Base-by-base conservation (phyloP, 2,888 invertebrate genomes). In the Falcaria lacertinaria region DNA sequence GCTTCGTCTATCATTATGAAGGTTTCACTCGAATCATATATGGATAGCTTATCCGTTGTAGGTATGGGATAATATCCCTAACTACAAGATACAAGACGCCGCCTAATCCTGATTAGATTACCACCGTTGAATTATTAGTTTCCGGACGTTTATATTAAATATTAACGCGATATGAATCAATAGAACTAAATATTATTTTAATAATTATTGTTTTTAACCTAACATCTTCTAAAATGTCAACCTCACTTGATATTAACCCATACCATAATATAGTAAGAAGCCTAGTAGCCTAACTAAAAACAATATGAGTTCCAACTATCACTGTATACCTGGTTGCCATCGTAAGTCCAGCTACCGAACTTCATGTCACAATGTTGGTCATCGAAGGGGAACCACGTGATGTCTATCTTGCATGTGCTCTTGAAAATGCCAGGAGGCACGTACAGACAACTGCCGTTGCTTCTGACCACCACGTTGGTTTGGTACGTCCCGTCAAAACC, bases 301-400 rank as follows among this genome's bases (percentile, higher is more conserved):
- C 5, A n/a, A n/a, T 19, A 16, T 17, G 14, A 16, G 6, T 15
- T 16, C 34, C 33, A 17, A 44, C 28, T 28, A 11, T 28, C 28
- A 45, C 49, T 48, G 56, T 69, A 87, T 95, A 96, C 96, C 95
- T 96, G 96, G 92, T 94, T 95, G 92, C 98, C 98, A 90, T 97
- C 97, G 92, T 99, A 98, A 81, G 99, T 98, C 99, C 99, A 99
- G 92, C 98, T 98, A 91, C 99, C 99, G 90, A 99, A 99, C 94
- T 99, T 98, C 96, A 99, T 97, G 91, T 97, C 95, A 93, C 99
- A 99, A 91, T 96, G 95, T 94, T 99, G 99, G 91, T 99, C 98
- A 93, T 99, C 99, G 93, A 99, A 99, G 90, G 99, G 99, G 93
- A 99, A 99, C 98, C 98, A 99, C 90, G 98, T 98, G 94, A 99